Conservation (phyloP, 1,140 invertebrate species). For the Drosophila nasuta region DNA sequence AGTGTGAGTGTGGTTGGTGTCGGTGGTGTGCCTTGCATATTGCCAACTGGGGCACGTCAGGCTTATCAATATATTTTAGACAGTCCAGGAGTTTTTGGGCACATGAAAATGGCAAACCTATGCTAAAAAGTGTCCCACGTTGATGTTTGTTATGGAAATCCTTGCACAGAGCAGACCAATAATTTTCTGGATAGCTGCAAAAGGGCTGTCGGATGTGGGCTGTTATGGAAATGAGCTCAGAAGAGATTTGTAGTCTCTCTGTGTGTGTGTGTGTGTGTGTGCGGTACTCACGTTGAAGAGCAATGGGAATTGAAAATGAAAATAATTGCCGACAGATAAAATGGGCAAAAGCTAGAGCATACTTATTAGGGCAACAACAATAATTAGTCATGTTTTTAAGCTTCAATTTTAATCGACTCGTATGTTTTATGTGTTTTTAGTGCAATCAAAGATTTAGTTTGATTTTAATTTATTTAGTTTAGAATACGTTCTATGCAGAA, state of each 20-base stretch:
- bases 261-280: neutral
- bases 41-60: constrained; percentile 50
- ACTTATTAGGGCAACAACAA: neutral
- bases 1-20: neutral
- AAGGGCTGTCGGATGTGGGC: constrained; percentile 16
- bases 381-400: neutral
- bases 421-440: neutral
- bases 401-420: neutral
- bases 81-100: constrained; percentile 13
- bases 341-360: neutral
- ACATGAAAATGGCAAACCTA: constrained; percentile 42
- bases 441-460: neutral
- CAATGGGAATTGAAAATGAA: constrained; percentile 12
- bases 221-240: constrained; percentile 63
- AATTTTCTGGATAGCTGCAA: constrained; percentile 59
- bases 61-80: constrained; percentile 59
- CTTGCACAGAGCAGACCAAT: constrained; percentile 47
- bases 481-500: neutral
- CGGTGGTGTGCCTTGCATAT: constrained; percentile 29
- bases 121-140: constrained; percentile 58
- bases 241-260: constrained; percentile 27
- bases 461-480: neutral
- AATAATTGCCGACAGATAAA: constrained; percentile 8
- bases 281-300: neutral
- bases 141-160: constrained; percentile 75